Evolutionary conservation across 2,888 invertebrate species (phyloP), one percentile per base, ranked within the genome.

Genomic region (Callyntrura guangdongensis): DNA sequence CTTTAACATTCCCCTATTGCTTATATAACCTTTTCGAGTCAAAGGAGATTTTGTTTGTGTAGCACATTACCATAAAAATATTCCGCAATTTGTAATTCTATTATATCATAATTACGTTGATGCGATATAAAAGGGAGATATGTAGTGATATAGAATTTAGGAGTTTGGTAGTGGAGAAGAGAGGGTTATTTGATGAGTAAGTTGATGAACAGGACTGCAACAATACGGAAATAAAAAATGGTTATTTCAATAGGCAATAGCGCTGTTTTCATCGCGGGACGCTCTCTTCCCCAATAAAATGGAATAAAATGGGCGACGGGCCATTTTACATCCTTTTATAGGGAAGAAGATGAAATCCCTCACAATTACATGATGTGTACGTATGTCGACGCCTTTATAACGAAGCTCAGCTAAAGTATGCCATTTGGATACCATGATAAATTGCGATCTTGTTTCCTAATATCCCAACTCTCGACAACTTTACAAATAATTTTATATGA

Each of bases 271-370:
- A 79, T 64, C 47, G 64, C 17, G 45, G 64, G 59, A 64, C 8
- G 56, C 25, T 27, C 83, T 36, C 74, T 77, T 74, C 56, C 27
- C 83, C 36, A 84, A 83, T 74, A 83, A 83, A 83, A 74, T 83
- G 89, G 83, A 84, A 83, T 74, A 83, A 83, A 83, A 74, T 83
- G 89, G 83, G 74, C 79, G 79, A 67, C 67, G 79, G 45, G 85
- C 59, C 85, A 89, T 84, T 89, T 89, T 67, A 20, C 69, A 79
- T 69, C 89, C 83, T 84, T 84, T 85, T 74, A 36, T 14, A 79
- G 79, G 56, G 56, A 85, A 27, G 61, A 74, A 45, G 79, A 79
- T 89, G 85, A 89, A 85, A 77, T 59, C 45, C 12, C 45, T 59
- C 67, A 36, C 69, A 67, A 84, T 22, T n/a, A 56, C 45, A 27